These are phyloP conservation scores for Neuroscelio doddi DNA, from an alignment of 2,888 invertebrate species.

Conservation along the genomic window DNA sequence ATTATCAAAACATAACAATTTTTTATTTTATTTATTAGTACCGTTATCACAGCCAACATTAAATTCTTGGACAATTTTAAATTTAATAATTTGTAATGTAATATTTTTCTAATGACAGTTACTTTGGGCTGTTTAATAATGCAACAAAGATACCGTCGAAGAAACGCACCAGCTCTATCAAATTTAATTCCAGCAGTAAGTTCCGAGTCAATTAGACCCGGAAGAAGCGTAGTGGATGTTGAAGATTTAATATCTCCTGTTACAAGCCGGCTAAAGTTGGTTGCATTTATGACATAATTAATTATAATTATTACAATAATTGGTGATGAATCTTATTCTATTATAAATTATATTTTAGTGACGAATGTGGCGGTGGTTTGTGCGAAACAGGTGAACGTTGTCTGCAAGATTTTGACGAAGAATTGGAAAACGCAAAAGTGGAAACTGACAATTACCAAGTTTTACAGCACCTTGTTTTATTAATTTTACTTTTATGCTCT, in stretches of 20 bases:
- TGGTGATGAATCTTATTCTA: not conserved
- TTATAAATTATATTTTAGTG: slow-evolving; percentile 22
- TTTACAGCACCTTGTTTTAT: slow-evolving; percentile 85
- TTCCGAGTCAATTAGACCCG: slow-evolving; percentile 18
- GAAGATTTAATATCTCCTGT: slow-evolving; percentile 65
- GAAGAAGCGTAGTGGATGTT: slow-evolving; percentile 65
- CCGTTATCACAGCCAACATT: too few species aligned
- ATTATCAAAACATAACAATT: too few species aligned
- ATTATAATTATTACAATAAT: not conserved
- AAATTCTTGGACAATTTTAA: slow-evolving; percentile 1
- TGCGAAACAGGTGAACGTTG: slow-evolving; percentile 60
- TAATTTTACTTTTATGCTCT: slow-evolving; percentile 85
- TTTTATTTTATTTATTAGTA: slow-evolving; percentile 4
- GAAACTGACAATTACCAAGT: slow-evolving; percentile 80
- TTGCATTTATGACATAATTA: not conserved
- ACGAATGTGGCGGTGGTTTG: slow-evolving; percentile 51
- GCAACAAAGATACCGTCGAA: slow-evolving; percentile 85
- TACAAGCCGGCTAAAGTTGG: not conserved
- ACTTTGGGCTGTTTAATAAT: slow-evolving; percentile 87
- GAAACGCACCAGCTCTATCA: slow-evolving; percentile 69
- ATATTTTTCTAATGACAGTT: slow-evolving; percentile 73
- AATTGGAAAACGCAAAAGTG: slow-evolving; percentile 61
- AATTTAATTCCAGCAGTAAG: slow-evolving; percentile 48
- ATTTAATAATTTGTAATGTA: not conserved
- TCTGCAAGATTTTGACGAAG: slow-evolving; percentile 60